Conservation (phyloP, 2,113 vertebrate species). For the Neogale vison region DNA sequence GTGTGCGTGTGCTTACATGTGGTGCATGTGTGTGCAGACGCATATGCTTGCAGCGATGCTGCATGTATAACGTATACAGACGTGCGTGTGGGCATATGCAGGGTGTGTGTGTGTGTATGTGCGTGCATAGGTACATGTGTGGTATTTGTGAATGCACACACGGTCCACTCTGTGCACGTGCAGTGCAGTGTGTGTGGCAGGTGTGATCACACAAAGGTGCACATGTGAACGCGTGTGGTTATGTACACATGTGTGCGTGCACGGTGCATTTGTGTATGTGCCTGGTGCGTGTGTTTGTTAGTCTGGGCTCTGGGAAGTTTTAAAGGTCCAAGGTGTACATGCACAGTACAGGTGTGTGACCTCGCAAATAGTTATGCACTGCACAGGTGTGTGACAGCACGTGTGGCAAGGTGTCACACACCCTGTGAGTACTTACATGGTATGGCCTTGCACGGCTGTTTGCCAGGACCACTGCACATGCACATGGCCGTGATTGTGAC, state of each 20-base stretch:
- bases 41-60: no score
- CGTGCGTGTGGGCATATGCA: neutral
- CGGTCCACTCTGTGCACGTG: neutral
- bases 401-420: neutral
- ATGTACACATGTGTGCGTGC: neutral
- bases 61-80: no score
- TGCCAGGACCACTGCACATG: fast-evolving
- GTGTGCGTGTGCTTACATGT: neutral
- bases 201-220: neutral
- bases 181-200: neutral
- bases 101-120: neutral
- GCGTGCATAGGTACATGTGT: neutral
- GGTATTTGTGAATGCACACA: neutral
- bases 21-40: neutral
- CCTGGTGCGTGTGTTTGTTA: fast-evolving
- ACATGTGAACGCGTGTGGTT: neutral
- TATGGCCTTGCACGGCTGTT: neutral
- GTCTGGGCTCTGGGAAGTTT: neutral
- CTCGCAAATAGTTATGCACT: neutral
- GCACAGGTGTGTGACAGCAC: neutral
- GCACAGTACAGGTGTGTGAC: neutral
- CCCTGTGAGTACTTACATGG: neutral
- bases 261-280: neutral
- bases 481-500: fast-evolving
- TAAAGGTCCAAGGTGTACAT: neutral